phyloP scores from a whole-genome alignment of 2,113 vertebrate species.

The Suncus etruscus region DNA sequence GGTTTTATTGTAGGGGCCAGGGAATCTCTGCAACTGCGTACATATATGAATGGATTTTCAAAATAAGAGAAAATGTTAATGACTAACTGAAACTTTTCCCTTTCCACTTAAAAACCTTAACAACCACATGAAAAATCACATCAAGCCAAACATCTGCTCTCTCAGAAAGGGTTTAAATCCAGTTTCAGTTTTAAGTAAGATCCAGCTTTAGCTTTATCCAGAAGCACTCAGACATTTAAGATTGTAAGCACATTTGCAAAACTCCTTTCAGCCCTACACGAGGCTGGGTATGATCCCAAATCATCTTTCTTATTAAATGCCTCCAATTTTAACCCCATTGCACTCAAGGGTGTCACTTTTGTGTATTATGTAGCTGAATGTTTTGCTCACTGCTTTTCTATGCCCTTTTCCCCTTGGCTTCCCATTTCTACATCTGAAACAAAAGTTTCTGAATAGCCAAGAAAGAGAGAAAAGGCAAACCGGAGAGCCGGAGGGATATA shows the following conservation, averaged over 20 bases:
- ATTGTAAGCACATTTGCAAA: no score
- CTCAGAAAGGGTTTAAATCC: conserved; percentile 24
- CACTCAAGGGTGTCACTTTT: not conserved
- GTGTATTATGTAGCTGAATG: not conserved
- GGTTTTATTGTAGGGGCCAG: not conserved
- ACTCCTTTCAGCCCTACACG: not conserved
- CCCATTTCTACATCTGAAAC: conserved; percentile 3
- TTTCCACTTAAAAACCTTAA: conserved; percentile 3
- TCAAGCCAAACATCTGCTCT: conserved; percentile 49
- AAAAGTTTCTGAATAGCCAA: conserved; percentile 57
- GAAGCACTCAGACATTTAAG: not conserved
- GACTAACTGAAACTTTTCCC: conserved; percentile 27
- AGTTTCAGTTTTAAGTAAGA: conserved; percentile 39
- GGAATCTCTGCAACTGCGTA: not conserved
- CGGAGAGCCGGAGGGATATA: not conserved
- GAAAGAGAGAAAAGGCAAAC: not conserved
- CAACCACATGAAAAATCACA: conserved; percentile 29
- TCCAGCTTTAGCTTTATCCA: not conserved
- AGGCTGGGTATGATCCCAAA: conserved; percentile 33
- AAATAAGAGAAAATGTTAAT: not conserved
- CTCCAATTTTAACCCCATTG: conserved; percentile 27
- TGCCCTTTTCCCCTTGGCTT: not conserved
- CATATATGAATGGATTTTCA: not conserved
- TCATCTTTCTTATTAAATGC: conserved; percentile 38
- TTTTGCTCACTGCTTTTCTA: not conserved